Evolutionary conservation across 2,113 vertebrate species (phyloP), one percentile per base, ranked within the genome.

Genomic region (Phylloscopus whistleri): DNA sequence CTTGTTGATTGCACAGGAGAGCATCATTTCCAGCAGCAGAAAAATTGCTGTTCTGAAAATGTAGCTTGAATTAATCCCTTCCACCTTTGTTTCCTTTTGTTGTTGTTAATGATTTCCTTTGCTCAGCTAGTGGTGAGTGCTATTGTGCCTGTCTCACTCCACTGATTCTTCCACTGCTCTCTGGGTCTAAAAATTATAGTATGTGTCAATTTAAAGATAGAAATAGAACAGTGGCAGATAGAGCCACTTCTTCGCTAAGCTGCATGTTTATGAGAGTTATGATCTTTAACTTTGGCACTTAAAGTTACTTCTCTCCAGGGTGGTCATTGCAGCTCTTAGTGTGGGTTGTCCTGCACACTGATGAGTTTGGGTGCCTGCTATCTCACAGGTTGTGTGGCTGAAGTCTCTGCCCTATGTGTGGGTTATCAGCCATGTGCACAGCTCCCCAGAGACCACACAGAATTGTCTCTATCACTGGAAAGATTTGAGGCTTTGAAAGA

Each of bases 41-140:
- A 74, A 90, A 80, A 84, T 9, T n/a, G 24, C 51, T 66, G 43
- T 83, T 85, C 51, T 81, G 82, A 87, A 79, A 89, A 74, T 17
- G 27, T 63, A 59, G 11, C 80, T 80, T 63, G 52, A 84, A 94
- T 86, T 68, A 80, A 77, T 67, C 55, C 30, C 66, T 93, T 92
- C 83, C 86, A 66, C 55, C 39, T 94, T 80, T 66, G 75, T 51
- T 95, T 92, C 63, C 41, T 84, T 88, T 77, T 88, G 39, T 44
- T 94, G 46, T 31, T 92, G 84, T 96, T 95, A 84, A 80, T 95
- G 13, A 91, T 92, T 95, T 91, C 77, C 64, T 77, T 68, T 56
- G 87, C 39, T 44, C 69, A 64, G 48, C 63, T 74, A 75, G 64
- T 51, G 60, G 5, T 31, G 63, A 58, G 39, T 21, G 90, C 64